Percentiles rank a stretch among this genome's conserved stretches.
Conservation (phyloP, 64 coral and sea anemone species). For the Montipora capricornis region DNA sequence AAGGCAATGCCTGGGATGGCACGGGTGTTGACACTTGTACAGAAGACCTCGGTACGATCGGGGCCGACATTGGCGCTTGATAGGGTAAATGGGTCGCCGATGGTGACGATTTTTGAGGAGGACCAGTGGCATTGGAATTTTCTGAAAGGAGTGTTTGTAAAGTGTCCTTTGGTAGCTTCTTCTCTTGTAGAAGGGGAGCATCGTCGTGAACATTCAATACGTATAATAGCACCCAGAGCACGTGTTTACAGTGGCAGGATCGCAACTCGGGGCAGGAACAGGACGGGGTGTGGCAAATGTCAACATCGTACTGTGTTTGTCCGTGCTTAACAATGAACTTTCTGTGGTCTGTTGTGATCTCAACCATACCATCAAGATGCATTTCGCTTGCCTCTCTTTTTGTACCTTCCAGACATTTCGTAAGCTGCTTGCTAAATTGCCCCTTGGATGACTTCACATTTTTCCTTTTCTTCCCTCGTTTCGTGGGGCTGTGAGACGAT, state of each 20-base stretch:
- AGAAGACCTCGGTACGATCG: too few species aligned
- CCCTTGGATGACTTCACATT: background rate
- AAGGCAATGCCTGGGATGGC: too few species aligned
- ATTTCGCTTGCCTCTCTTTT: slow-evolving; percentile 28
- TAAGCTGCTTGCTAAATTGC: background rate
- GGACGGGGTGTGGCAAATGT: background rate
- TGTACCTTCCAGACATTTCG: background rate
- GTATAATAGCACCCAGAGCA: slow-evolving; percentile 33
- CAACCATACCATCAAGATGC: background rate
- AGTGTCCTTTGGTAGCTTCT: background rate
- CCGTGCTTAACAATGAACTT: background rate
- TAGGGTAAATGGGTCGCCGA: too few species aligned
- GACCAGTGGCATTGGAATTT: background rate
- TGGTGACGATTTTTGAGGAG: background rate
- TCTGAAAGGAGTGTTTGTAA: background rate
- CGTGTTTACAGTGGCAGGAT: slow-evolving; percentile 23
- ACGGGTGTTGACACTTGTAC: too few species aligned
- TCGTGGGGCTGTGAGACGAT: background rate
- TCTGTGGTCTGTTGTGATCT: background rate
- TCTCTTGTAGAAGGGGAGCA: background rate
- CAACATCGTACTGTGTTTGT: background rate
- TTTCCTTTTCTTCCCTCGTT: background rate
- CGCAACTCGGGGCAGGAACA: background rate
- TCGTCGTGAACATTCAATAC: background rate
- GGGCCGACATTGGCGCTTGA: too few species aligned